Percentiles rank a stretch among this genome's conserved stretches.
These are phyloP conservation scores for Pseudorasbora parva DNA, from an alignment of 2,113 vertebrate genomes.

Conservation along the genomic window DNA sequence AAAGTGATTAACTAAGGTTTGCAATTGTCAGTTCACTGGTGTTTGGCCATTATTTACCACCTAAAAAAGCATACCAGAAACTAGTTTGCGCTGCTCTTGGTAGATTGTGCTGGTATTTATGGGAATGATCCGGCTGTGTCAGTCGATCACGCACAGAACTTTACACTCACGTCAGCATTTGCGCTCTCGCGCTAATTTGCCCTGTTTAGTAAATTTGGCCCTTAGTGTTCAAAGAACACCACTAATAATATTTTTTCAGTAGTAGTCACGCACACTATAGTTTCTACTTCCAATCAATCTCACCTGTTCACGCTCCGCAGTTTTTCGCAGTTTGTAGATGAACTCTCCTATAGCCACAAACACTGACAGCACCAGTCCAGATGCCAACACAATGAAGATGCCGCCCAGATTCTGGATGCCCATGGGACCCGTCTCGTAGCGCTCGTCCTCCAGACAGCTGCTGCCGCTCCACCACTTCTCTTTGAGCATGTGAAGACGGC, in stretches of 20 bases:
- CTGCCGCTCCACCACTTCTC: conserved; percentile 98
- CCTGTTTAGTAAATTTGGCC: no score
- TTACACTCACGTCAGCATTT: no score
- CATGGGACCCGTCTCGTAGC: conserved; percentile 90
- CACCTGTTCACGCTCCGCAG: conserved; percentile 93
- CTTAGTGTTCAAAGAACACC: background rate
- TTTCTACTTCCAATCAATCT: background rate
- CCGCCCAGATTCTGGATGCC: conserved; percentile 96
- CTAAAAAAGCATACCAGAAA: no score
- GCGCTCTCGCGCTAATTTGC: no score
- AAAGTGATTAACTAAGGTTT: no score
- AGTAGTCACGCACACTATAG: background rate
- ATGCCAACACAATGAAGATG: conserved; percentile 96
- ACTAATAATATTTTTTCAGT: background rate
- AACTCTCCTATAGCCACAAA: conserved; percentile 97
- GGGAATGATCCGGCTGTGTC: no score
- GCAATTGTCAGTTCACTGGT: no score
- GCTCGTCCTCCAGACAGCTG: conserved; percentile 90
- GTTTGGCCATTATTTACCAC: no score
- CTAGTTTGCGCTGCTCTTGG: no score
- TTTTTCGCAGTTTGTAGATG: conserved; percentile 95
- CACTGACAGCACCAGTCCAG: conserved; percentile 91
- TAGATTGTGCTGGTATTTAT: no score
- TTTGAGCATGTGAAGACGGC: conserved; percentile 93
- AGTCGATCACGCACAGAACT: no score